Conservation (phyloP, 2,797 vertebrate genomes). For the Lithobates sylvaticus region DNA sequence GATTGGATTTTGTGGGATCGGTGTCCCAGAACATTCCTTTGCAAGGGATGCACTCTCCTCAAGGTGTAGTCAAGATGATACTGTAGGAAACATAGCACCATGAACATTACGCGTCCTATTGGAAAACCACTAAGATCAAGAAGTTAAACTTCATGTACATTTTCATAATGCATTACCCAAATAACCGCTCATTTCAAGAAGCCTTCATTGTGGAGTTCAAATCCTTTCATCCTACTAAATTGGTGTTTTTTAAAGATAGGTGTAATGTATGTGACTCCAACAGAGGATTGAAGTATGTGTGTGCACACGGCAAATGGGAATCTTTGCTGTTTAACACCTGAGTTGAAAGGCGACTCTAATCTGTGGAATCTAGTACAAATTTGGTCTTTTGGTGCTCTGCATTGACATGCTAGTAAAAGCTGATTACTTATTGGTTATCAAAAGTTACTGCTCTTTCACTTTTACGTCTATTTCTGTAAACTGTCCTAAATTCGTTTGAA, state of each 20-base stretch:
- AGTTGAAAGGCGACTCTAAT: too few relatives aligned
- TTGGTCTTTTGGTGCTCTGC: too few relatives aligned
- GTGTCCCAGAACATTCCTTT: conserved; percentile 75
- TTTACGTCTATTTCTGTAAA: too few relatives aligned
- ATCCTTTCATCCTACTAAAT: not conserved
- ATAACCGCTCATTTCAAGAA: not conserved
- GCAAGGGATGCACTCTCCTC: conserved; percentile 80
- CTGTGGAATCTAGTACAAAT: too few relatives aligned
- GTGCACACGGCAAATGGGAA: not conserved
- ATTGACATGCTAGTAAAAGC: too few relatives aligned
- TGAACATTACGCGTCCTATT: conserved; percentile 28
- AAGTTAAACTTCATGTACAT: not conserved
- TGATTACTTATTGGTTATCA: too few relatives aligned
- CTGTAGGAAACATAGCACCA: conserved; percentile 77
- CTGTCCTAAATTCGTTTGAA: too few relatives aligned
- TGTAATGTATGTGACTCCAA: not conserved
- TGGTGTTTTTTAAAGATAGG: not conserved
- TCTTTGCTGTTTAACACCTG: not conserved
- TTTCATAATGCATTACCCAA: not conserved
- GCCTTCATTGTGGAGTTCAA: not conserved
- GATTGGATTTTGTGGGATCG: conserved; percentile 86
- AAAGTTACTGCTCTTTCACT: too few relatives aligned
- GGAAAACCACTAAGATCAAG: conserved; percentile 21
- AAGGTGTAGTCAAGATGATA: conserved; percentile 92
- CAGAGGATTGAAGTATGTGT: not conserved